Conservation (phyloP, 2,113 vertebrate species). For the Illadopsis cleaveri region DNA sequence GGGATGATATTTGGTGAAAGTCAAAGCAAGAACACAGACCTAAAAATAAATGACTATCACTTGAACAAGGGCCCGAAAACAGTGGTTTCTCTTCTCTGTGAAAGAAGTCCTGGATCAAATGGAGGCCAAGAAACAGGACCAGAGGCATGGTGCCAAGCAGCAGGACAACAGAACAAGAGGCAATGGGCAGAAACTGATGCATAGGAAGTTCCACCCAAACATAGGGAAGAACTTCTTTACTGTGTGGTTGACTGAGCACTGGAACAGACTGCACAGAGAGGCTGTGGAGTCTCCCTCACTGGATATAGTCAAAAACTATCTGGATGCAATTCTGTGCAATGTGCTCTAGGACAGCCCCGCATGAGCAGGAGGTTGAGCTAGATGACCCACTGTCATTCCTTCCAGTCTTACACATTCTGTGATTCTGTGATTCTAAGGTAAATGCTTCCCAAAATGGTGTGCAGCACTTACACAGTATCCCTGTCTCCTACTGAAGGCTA, state of each 20-base stretch:
- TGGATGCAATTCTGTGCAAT: not conserved
- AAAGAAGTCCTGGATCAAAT: not conserved
- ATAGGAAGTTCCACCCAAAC: not conserved
- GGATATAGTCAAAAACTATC: not conserved
- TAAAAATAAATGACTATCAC: not conserved
- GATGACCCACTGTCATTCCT: not conserved
- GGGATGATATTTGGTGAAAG: not conserved
- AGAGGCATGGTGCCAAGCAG: not conserved
- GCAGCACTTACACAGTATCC: accelerated
- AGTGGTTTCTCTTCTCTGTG: not conserved
- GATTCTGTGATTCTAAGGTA: not conserved
- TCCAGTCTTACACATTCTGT: too few relatives aligned
- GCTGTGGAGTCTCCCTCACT: not conserved
- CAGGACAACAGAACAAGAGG: not conserved
- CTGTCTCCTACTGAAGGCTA: not conserved
- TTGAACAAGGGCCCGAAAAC: not conserved
- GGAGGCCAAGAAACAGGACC: not conserved
- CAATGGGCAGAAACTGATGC: not conserved
- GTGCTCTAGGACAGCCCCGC: not conserved
- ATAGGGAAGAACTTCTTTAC: not conserved
- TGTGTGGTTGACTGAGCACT: not conserved
- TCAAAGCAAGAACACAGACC: not conserved
- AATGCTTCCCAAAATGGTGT: not conserved
- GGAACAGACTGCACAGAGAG: not conserved
- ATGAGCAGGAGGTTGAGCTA: not conserved